Evolutionary conservation across 2,888 invertebrate species (phyloP), one percentile per base, ranked within the genome.

Genomic region (Cistogaster globosa): DNA sequence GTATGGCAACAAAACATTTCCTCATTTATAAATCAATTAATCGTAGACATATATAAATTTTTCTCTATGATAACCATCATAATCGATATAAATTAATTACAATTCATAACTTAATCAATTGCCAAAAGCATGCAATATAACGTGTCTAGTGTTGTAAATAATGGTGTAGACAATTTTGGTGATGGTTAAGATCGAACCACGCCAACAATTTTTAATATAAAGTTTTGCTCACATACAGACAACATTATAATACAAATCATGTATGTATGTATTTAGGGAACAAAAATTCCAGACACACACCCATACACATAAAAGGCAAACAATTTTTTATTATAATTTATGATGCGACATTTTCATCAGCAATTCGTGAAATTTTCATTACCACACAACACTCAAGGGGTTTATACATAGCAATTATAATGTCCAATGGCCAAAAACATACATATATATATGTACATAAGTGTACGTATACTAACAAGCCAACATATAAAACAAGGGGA

Each of bases 271-370:
- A 11, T 22, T 20, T 45, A 7, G n/a, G 58, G 42, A 42, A 75
- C 55, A n/a, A n/a, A 38, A 16, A 12, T 32, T 18, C 14, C 26
- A 57, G 14, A 38, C 63, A 57, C 42, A 20, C 51, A 55, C 12
- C n/a, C n/a, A n/a, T n/a, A n/a, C n/a, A n/a, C n/a, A n/a, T n/a
- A n/a, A n/a, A n/a, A n/a, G 32, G 36, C 48, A 77, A 58, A 48
- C 26, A 45, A 53, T 71, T 77, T 63, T 78, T 63, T 68, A 62
- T 71, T 68, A 89, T 91, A 90, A 90, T 90, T 90, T 91, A 91
- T 90, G 90, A 89, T 87, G 90, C 90, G 90, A 90, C 89, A 89
- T 90, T 90, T 91, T 89, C 91, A 91, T 91, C 90, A 90, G 89
- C 88, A 89, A 90, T 90, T 90, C 89, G 89, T 91, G 90, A 90